Evolutionary conservation across 2,888 invertebrate genomes (phyloP), one percentile per base, ranked within the genome.

Genomic region (Bombylius discolor): DNA sequence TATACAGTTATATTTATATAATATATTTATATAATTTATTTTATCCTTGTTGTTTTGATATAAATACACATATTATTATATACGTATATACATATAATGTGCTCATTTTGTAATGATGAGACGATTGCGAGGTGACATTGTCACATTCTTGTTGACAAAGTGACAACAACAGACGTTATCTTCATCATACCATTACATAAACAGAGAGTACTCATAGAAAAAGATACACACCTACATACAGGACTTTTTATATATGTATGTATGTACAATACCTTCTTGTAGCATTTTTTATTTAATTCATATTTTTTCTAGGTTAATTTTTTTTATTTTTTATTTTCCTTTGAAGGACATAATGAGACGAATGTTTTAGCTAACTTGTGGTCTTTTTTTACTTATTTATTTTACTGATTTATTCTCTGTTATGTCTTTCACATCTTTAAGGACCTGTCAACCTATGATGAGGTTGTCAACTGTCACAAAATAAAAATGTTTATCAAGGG

Each of bases 71-170:
- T 23, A 23, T 23, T 23, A 23, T 23, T 23, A 3, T 23, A 23
- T 23, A n/a, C n/a, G 23, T 23, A 23, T 3, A 23, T 3, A 23
- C 23, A 23, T 23, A 23, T 23, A 23, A 23, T 23, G 23, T 23
- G 23, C 23, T 23, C 23, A 23, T 23, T 23, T 23, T 23, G 23
- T 23, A 23, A 3, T 23, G 23, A 23, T 23, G 23, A 23, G 23
- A 23, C 23, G 39, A 11, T 42, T 11, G 14, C 8, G 39, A 53
- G 13, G 9, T 9, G 7, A 44, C 39, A 42, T 11, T 42, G 39
- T 51, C 55, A 55, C 53, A 55, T 57, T 52, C 51, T 23, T 55
- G 49, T 58, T 58, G 59, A 59, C 56, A 59, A 55, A 59, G 56
- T 50, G 59, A 59, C 59, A 59, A 56, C 44, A 56, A 49, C 59